Conservation (phyloP, 2,797 vertebrate genomes). For the Galagoides demidoff region DNA sequence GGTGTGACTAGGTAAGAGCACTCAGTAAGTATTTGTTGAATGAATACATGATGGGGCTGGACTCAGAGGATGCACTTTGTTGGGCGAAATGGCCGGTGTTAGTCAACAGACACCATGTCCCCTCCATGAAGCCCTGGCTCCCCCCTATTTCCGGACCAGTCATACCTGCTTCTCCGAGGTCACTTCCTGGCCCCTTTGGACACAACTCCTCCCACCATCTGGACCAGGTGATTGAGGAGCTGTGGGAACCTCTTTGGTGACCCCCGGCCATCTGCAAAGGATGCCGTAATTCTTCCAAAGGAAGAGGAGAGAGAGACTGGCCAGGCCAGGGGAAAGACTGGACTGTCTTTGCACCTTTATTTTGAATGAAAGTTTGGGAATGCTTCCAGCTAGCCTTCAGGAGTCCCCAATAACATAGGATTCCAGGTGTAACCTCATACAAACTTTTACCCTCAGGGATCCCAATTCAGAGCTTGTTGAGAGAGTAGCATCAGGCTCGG, state of each 20-base stretch:
- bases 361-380: constrained; percentile 30
- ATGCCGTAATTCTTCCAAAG: neutral
- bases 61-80: neutral
- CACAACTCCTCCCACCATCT: constrained; percentile 67
- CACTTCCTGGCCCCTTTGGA: constrained; percentile 65
- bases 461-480: neutral
- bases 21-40: neutral
- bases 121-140: constrained; percentile 1
- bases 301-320: neutral
- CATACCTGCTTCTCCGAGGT: constrained; percentile 63
- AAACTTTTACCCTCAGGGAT: neutral
- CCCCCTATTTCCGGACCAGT: constrained; percentile 18
- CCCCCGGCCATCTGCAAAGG: neutral
- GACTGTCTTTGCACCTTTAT: constrained; percentile 47
- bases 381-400: constrained; percentile 50
- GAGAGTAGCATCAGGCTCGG: neutral
- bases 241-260: constrained; percentile 55
- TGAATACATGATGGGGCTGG: neutral
- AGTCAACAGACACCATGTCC: neutral
- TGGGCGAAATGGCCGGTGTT: neutral
- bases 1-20: neutral
- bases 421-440: neutral
- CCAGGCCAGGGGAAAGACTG: neutral
- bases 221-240: constrained; percentile 59
- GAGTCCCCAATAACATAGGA: neutral